A percentile compares a stretch with the other conserved stretches of the same genome.
These are phyloP conservation scores for Beris morrisii DNA, from an alignment of 2,888 invertebrate genomes.

Conservation along the genomic window DNA sequence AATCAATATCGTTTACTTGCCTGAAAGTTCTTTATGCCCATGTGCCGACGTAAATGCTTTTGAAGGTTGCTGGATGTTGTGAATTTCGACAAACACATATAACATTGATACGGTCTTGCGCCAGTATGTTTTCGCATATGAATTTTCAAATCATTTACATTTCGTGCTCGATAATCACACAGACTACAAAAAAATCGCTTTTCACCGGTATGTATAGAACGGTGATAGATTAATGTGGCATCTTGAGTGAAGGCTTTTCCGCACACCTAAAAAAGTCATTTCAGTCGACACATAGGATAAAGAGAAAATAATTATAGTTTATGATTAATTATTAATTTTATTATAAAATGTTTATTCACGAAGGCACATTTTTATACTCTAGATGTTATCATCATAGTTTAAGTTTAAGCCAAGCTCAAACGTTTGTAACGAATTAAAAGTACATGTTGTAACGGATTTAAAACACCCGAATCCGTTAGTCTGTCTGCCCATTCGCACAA, in stretches of 20 bases:
- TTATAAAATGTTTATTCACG: not conserved
- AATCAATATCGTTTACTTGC: conserved; percentile 35
- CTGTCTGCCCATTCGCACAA: too few species aligned
- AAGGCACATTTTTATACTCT: too few species aligned
- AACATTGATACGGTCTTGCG: conserved; percentile 36
- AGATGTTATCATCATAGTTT: too few species aligned
- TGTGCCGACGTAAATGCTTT: conserved; percentile 40
- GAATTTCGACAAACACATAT: conserved; percentile 34
- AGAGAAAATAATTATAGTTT: conserved; percentile 4
- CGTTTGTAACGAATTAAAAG: too few species aligned
- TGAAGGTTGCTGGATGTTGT: conserved; percentile 40
- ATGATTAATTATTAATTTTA: not conserved
- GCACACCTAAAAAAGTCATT: conserved; percentile 37
- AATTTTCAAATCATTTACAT: conserved; percentile 38
- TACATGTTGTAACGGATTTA: too few species aligned
- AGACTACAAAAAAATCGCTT: conserved; percentile 35
- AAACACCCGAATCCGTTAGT: too few species aligned
- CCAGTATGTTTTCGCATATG: conserved; percentile 39
- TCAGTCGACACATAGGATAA: conserved; percentile 38
- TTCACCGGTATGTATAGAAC: conserved; percentile 37
- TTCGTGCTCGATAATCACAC: conserved; percentile 38
- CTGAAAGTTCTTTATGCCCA: conserved; percentile 39
- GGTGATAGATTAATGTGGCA: conserved; percentile 37
- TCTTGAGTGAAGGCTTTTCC: conserved; percentile 39
- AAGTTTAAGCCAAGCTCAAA: too few species aligned